Percentiles rank a stretch among this genome's conserved stretches.
Evolutionary conservation across 2,797 vertebrate species (phyloP).

Genomic region (Calcarius lapponicus): DNA sequence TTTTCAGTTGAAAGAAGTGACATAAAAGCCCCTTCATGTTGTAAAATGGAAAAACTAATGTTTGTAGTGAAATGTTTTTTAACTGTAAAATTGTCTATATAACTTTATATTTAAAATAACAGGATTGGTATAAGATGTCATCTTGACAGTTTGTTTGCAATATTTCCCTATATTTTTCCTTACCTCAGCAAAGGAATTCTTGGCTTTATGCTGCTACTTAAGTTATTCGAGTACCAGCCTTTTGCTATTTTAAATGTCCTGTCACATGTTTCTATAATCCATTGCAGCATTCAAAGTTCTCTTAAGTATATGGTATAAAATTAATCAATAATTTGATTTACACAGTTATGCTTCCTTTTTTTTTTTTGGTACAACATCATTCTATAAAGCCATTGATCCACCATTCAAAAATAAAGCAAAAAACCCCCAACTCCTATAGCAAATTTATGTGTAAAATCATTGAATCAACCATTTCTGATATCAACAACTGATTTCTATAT

Average conservation of each 20-base stretch:
- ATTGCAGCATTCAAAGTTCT: neutral
- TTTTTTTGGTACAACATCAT: neutral
- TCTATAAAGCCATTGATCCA: neutral
- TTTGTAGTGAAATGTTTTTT: neutral
- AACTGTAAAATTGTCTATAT: neutral
- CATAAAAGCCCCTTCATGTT: fast-evolving
- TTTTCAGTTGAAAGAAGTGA: neutral
- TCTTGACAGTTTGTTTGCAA: neutral
- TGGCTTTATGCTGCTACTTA: neutral
- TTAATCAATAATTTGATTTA: neutral
- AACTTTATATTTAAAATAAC: neutral
- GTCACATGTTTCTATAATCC: neutral
- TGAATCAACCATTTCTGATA: neutral
- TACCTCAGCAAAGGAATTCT: neutral
- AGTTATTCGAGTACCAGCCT: neutral
- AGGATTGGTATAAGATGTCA: neutral
- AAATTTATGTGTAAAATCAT: neutral
- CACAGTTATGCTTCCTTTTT: neutral
- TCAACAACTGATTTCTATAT: neutral
- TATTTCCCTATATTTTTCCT: neutral
- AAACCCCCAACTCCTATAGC: neutral
- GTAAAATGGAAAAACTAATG: neutral
- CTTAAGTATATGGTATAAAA: neutral
- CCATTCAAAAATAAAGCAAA: neutral
- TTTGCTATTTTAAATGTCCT: neutral